These are phyloP conservation scores for Stichodactyla helianthus DNA, from an alignment of 64 coral and sea anemone species.

Conservation along the genomic window DNA sequence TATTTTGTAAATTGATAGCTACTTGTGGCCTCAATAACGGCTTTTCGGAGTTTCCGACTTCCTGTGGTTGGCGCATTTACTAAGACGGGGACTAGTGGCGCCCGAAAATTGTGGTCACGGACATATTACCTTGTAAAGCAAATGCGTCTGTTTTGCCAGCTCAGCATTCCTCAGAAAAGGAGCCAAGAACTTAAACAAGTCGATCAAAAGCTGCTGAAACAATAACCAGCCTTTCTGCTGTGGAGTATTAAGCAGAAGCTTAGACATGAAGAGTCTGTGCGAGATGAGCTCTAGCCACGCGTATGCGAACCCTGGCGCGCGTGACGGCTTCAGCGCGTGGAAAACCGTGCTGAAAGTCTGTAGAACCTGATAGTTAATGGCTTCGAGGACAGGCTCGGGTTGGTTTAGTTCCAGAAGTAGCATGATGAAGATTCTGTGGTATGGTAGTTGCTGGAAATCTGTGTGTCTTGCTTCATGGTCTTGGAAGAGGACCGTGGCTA, in stretches of 20 bases:
- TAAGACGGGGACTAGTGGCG: too few species aligned
- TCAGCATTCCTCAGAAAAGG: constrained; percentile 96
- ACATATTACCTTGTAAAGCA: constrained; percentile 86
- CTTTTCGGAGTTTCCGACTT: too few species aligned
- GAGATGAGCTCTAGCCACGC: constrained; percentile 96
- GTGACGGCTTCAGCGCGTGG: constrained; percentile 80
- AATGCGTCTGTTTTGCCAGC: constrained; percentile 82
- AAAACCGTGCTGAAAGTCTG: constrained; percentile 79
- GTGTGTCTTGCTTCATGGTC: constrained; percentile 93
- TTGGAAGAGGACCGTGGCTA: constrained; percentile 92
- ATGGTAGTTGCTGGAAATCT: constrained; percentile 93
- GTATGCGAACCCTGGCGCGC: constrained; percentile 90
- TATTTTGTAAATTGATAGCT: too few species aligned
- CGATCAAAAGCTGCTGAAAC: constrained; percentile 92
- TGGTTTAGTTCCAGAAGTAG: constrained; percentile 95
- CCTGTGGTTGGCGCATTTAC: too few species aligned
- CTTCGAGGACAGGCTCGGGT: constrained; percentile 87
- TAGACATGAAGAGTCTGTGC: constrained; percentile 95
- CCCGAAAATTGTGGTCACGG: neutral
- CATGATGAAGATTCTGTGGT: constrained; percentile 96
- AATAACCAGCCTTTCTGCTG: constrained; percentile 97
- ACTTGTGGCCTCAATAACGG: too few species aligned
- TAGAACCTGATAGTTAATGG: constrained; percentile 82
- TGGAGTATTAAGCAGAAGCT: constrained; percentile 97
- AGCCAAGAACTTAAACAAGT: constrained; percentile 98